Conservation (phyloP, 2,797 vertebrate species). For the Lycodopsis pacificus region DNA sequence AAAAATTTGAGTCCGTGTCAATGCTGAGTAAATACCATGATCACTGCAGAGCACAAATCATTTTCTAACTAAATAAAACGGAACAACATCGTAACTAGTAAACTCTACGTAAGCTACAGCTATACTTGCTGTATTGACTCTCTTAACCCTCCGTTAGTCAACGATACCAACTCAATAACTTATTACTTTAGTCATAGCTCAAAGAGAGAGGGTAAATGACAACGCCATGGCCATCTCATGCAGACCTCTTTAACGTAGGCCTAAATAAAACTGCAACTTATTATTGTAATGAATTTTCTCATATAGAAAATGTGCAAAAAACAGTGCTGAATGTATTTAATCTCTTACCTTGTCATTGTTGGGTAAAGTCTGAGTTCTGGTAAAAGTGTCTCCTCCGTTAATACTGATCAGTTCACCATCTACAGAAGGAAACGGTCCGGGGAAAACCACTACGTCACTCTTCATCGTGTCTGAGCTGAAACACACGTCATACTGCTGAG, state of each 20-base stretch:
- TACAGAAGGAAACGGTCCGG: neutral
- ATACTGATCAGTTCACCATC: constrained; percentile 48
- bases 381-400: constrained; percentile 62
- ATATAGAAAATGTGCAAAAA: neutral
- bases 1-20: neutral
- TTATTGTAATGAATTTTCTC: neutral
- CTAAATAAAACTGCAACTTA: neutral
- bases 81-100: neutral
- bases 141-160: neutral
- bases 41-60: neutral
- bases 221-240: neutral
- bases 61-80: neutral
- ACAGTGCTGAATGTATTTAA: neutral
- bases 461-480: no score
- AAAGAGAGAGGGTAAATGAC: no score
- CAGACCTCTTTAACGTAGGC: neutral
- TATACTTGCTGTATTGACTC: neutral
- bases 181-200: neutral
- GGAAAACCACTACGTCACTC: constrained; percentile 17
- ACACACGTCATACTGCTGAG: no score
- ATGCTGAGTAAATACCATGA: no score
- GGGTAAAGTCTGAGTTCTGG: constrained; percentile 55
- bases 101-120: neutral
- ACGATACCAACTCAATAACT: neutral
- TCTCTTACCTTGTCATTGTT: constrained; percentile 43